A percentile compares a stretch with the other conserved stretches of the same genome.
These are phyloP conservation scores for Rhingia rostrata DNA, from an alignment of 2,888 invertebrate species.

Conservation along the genomic window DNA sequence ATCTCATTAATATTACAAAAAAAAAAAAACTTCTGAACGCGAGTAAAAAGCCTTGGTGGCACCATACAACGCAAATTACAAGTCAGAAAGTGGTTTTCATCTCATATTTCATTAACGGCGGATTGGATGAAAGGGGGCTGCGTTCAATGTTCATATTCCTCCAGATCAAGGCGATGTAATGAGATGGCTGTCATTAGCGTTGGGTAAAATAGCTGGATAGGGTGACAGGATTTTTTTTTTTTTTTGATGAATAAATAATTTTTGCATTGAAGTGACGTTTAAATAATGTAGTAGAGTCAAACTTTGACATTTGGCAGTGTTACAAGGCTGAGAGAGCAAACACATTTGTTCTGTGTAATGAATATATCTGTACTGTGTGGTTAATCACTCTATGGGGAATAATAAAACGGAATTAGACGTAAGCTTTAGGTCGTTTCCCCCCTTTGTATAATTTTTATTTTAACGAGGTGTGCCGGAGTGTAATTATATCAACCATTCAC, in stretches of 20 bases:
- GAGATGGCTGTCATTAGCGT: constrained; percentile 19
- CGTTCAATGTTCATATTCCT: not conserved
- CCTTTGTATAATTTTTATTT: not conserved
- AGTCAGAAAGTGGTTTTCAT: constrained; percentile 36
- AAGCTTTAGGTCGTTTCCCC: constrained; percentile 22
- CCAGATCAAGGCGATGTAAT: constrained; percentile 27
- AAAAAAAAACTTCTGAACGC: constrained; percentile 27
- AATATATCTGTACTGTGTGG: constrained; percentile 46
- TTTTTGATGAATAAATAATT: constrained; percentile 45
- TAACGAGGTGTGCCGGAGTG: constrained; percentile 16
- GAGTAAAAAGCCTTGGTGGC: not conserved
- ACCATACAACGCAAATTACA: constrained; percentile 19
- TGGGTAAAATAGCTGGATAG: not conserved
- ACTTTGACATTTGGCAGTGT: constrained; percentile 10
- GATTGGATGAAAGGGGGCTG: not conserved
- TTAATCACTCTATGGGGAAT: constrained; percentile 52
- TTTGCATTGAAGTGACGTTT: constrained; percentile 38
- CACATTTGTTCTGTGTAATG: constrained; percentile 41
- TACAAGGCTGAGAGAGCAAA: not conserved
- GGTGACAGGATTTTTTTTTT: not conserved
- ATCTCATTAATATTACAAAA: constrained; percentile 29
- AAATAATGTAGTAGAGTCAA: constrained; percentile 30
- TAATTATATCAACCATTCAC: constrained; percentile 15
- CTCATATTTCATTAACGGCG: constrained; percentile 41
- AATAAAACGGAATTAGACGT: constrained; percentile 61